phyloP scores from a whole-genome alignment of 2,113 vertebrate species.

The Calidris pugnax region DNA sequence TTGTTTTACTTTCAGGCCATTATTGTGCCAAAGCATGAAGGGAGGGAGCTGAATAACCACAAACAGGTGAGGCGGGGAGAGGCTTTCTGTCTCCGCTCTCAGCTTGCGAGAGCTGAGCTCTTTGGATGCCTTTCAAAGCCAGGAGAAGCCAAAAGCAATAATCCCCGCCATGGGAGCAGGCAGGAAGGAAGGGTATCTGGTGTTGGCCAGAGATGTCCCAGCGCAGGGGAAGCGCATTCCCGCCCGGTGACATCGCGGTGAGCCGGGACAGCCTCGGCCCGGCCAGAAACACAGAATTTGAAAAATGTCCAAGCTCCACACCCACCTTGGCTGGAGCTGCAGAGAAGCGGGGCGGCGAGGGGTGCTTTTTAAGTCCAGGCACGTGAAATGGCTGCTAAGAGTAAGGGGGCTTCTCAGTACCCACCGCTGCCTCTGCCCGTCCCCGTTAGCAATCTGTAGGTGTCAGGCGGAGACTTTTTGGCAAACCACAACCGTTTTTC shows the following conservation, averaged over 20 bases:
- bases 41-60: conserved; percentile 74
- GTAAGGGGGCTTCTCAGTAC: not conserved
- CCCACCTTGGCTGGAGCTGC: not conserved
- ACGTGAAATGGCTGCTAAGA: not conserved
- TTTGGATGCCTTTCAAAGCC: conserved; percentile 73
- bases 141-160: conserved; percentile 57
- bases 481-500: not conserved
- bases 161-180: conserved; percentile 54
- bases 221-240: conserved; percentile 41
- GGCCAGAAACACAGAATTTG: not conserved
- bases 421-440: not conserved
- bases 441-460: not conserved
- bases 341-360: not conserved
- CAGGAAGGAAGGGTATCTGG: conserved; percentile 60
- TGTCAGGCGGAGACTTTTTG: not conserved
- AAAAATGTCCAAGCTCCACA: not conserved
- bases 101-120: conserved; percentile 60
- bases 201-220: conserved; percentile 52
- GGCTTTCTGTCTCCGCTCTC: conserved; percentile 65
- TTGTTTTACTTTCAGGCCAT: conserved; percentile 56
- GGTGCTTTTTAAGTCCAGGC: not conserved
- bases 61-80: conserved; percentile 75
- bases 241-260: not conserved
- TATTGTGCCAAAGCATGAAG: conserved; percentile 52
- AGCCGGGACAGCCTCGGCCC: not conserved